Conservation (phyloP, 2,888 invertebrate genomes). For the Cephalotes varians region DNA sequence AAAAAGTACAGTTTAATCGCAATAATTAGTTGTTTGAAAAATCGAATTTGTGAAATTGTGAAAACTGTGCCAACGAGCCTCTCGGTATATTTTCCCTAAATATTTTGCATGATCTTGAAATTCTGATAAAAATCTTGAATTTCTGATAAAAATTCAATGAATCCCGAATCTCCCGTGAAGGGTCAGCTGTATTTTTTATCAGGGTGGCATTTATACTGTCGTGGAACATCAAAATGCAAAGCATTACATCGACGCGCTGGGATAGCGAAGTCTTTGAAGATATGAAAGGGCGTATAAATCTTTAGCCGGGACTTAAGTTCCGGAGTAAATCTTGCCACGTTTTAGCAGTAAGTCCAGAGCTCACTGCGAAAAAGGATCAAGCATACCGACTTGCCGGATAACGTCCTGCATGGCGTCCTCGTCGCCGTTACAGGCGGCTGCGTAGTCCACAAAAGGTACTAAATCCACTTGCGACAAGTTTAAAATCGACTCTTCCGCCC, state of each 20-base stretch:
- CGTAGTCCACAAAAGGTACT: constrained; percentile 73
- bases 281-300: constrained; percentile 82
- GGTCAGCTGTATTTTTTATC: constrained; percentile 5
- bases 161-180: not conserved
- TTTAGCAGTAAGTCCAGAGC: constrained; percentile 85
- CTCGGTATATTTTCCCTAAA: too few relatives aligned
- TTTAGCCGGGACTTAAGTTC: constrained; percentile 84
- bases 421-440: constrained; percentile 60
- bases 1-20: too few relatives aligned
- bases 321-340: constrained; percentile 85
- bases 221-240: constrained; percentile 76
- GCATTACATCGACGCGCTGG: constrained; percentile 69
- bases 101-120: not conserved
- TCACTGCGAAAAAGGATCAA: constrained; percentile 83
- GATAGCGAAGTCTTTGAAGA: constrained; percentile 71
- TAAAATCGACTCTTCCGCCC: constrained; percentile 79
- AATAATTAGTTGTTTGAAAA: too few relatives aligned
- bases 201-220: not conserved
- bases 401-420: constrained; percentile 71
- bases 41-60: too few relatives aligned
- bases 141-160: constrained; percentile 9
- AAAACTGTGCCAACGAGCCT: too few relatives aligned
- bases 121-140: too few relatives aligned
- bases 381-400: constrained; percentile 79
- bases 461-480: constrained; percentile 84